Base-by-base conservation (phyloP, 2,113 vertebrate genomes). In the Picathartes gymnocephalus region DNA sequence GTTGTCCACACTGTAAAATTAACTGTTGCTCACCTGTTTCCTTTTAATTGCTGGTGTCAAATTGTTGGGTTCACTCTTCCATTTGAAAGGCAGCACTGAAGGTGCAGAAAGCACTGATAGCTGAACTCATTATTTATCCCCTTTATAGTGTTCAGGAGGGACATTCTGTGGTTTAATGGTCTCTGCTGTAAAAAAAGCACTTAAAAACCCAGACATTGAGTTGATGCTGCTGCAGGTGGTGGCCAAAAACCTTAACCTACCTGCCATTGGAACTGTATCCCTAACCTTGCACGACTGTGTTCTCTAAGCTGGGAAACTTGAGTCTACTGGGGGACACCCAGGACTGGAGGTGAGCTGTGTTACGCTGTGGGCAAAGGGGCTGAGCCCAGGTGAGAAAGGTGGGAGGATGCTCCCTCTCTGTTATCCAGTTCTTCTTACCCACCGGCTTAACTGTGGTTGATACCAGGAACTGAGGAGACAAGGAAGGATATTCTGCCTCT, bases 331-430 rank as follows among this genome's bases (percentile, higher is more conserved):
- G 11, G 21, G 4, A 31, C 24, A 31, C 9, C 4, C 4, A 14
- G 40, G 10, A 14, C 23, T 37, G 25, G 17, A 73, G 50, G 5
- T 25, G 28, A 58, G 22, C 6, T 17, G 13, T 66, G 30, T 47
- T 23, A 21, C 2, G 3, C 17, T 27, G 13, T 19, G 9, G 57
- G 44, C n/a, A 56, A 47, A 47, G 72, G 21, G 44, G 37, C 18
- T 1, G 4, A 68, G 37, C 44, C 27, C 22, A 37, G 13, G 8
- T 19, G 15, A 42, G n/a, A 54, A 79, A 39, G 51, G 70, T 0
- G 0, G 37, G 15, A 48, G 35, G 27, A 20, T 40, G 11, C 6
- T 66, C 6, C 10, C 11, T 54, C 11, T 48, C 22, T 2, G 0
- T 54, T 61, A 39, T 17, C 17, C 42, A 77, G 8, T 16, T 83